A percentile compares a stretch with the other conserved stretches of the same genome.
Evolutionary conservation across 2,888 invertebrate species (phyloP).

Genomic region (Hecatera dysodea): DNA sequence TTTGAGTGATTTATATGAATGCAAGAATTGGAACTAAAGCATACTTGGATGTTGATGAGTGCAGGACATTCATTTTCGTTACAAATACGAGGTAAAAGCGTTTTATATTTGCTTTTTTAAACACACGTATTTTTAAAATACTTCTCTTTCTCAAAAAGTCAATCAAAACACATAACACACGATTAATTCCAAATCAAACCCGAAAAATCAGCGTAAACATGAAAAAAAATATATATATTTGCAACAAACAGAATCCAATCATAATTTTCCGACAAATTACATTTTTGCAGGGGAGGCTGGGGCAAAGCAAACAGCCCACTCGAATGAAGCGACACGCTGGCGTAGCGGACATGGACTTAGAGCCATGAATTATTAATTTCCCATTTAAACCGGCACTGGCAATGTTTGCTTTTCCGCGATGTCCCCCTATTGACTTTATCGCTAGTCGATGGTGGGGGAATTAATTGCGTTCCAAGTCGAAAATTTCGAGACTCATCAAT

Average conservation of each 20-base stretch:
- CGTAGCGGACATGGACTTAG: slow-evolving; percentile 62
- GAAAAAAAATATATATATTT: slow-evolving; percentile 52
- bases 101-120: background rate
- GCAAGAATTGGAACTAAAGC: background rate
- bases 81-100: background rate
- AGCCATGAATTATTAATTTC: slow-evolving; percentile 78
- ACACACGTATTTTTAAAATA: background rate
- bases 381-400: slow-evolving; percentile 72
- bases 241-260: slow-evolving; percentile 65
- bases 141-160: background rate
- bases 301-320: slow-evolving; percentile 63
- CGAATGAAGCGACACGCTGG: slow-evolving; percentile 62
- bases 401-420: slow-evolving; percentile 72
- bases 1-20: no score
- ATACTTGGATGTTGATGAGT: no score
- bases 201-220: slow-evolving; percentile 52
- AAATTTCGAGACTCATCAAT: slow-evolving; percentile 62
- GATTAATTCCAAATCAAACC: background rate
- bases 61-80: no score
- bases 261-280: slow-evolving; percentile 67
- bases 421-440: slow-evolving; percentile 76
- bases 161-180: slow-evolving; percentile 6
- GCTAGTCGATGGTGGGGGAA: slow-evolving; percentile 68
- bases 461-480: slow-evolving; percentile 69
- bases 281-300: slow-evolving; percentile 62